These are phyloP conservation scores for Chloroceryle aenea DNA, from an alignment of 2,113 vertebrate species.

Conservation along the genomic window DNA sequence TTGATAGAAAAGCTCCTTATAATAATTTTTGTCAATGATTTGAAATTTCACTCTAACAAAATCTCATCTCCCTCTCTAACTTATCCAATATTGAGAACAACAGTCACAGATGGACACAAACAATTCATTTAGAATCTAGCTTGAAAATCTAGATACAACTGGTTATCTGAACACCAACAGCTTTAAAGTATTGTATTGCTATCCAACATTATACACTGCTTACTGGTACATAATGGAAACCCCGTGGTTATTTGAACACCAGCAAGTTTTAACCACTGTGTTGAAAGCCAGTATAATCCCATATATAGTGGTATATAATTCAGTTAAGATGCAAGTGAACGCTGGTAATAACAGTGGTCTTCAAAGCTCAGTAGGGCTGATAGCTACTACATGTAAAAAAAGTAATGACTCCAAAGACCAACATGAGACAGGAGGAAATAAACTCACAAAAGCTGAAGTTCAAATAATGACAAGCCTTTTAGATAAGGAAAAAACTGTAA, in stretches of 20 bases:
- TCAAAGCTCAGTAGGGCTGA: not conserved
- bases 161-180: constrained; percentile 33
- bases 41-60: not conserved
- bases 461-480: not conserved
- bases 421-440: not conserved
- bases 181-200: constrained; percentile 30
- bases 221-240: constrained; percentile 13
- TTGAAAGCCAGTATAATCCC: constrained; percentile 36
- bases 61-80: not conserved
- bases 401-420: not conserved
- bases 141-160: not conserved
- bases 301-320: not conserved
- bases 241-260: not conserved
- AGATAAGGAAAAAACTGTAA: not conserved
- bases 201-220: not conserved
- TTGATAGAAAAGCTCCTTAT: not conserved
- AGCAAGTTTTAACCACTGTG: constrained; percentile 12
- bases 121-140: not conserved
- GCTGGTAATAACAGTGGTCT: not conserved
- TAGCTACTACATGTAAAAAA: constrained; percentile 17
- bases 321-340: constrained; percentile 13
- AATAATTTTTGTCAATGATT: not conserved
- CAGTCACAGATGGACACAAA: not conserved
- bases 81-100: not conserved
- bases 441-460: not conserved